Percentiles rank a stretch among this genome's conserved stretches.
Evolutionary conservation across 2,113 vertebrate species (phyloP).

Genomic region (Chlorodrepanis virens): DNA sequence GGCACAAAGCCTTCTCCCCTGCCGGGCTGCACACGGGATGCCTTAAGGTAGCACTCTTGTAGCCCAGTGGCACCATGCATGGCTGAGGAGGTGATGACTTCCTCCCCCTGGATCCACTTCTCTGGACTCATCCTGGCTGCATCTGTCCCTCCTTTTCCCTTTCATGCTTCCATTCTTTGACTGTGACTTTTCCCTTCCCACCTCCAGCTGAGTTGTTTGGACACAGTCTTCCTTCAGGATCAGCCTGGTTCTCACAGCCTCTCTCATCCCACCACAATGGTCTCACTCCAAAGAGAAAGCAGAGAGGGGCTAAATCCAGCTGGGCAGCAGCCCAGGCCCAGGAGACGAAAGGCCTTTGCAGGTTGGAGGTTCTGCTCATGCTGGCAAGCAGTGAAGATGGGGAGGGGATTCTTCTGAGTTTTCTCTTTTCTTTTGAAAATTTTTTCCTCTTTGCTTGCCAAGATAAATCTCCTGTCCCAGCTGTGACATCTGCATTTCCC

Average conservation of each 20-base stretch:
- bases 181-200: not conserved
- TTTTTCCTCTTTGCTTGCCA: conserved; percentile 79
- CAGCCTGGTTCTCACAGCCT: conserved; percentile 43
- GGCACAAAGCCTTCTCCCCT: not conserved
- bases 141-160: not conserved
- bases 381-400: conserved; percentile 59
- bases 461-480: conserved; percentile 74
- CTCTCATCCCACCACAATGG: not conserved
- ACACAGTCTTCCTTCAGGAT: not conserved
- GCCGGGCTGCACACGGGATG: rapidly evolving
- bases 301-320: conserved; percentile 22
- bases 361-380: conserved; percentile 56
- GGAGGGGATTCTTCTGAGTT: conserved; percentile 73
- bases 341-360: conserved; percentile 39
- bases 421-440: conserved; percentile 74
- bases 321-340: conserved; percentile 38
- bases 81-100: not conserved
- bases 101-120: not conserved
- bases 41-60: not conserved
- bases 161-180: not conserved
- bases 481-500: conserved; percentile 75
- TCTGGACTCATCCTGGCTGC: not conserved
- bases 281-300: conserved; percentile 33
- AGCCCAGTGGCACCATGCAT: not conserved
- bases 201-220: not conserved